phyloP scores from a whole-genome alignment of 2,113 vertebrate species.

The human (Homo sapiens) region GRCh38 chr9:94032001-94032500 shows the following conservation, averaged over 20 bases:
- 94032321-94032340: neutral
- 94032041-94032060: neutral
- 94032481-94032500: neutral
- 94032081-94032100: neutral
- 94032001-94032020: neutral
- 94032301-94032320: neutral
- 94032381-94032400: neutral
- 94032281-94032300: neutral
- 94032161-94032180: neutral
- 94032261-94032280: neutral
- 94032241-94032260: neutral
- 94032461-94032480: neutral
- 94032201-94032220: neutral
- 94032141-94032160: neutral
- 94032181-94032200: neutral
- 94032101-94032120: neutral
- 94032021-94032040: neutral
- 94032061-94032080: neutral
- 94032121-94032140: neutral
- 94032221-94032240: neutral
- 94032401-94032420: neutral
- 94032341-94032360: neutral
- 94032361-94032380: neutral
- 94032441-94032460: neutral
- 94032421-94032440: neutral